These are phyloP conservation scores for Apistogramma diplotaenia DNA, from an alignment of 2,113 vertebrate species.

Conservation along the genomic window DNA sequence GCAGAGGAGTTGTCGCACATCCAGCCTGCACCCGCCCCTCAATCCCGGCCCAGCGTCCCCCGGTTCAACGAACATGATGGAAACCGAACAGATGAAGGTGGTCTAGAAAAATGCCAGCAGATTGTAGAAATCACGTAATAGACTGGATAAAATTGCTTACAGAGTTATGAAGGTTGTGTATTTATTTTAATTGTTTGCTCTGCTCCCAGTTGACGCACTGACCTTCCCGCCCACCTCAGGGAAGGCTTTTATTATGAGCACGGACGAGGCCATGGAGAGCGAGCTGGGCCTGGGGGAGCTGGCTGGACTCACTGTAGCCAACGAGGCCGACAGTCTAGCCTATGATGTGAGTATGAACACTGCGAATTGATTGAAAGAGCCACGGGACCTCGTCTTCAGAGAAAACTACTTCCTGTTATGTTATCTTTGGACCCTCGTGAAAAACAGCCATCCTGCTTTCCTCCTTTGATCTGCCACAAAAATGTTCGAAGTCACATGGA, in stretches of 20 bases:
- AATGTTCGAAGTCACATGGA: not conserved
- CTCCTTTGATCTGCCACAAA: not conserved
- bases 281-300: conserved; percentile 95
- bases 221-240: conserved; percentile 95
- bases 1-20: conserved; percentile 92
- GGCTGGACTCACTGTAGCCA: conserved; percentile 96
- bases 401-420: not conserved
- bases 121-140: not conserved
- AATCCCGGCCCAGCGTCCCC: conserved; percentile 85
- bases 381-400: not conserved
- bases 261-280: conserved; percentile 92
- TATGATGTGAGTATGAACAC: conserved; percentile 87
- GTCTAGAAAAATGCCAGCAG: not conserved
- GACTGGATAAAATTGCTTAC: not conserved
- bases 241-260: conserved; percentile 95
- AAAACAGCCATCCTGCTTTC: not conserved
- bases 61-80: conserved; percentile 90
- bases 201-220: conserved; percentile 87
- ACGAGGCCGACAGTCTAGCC: conserved; percentile 91
- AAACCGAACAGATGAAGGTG: conserved; percentile 92
- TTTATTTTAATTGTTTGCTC: conserved; percentile 2
- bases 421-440: not conserved
- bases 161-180: not conserved
- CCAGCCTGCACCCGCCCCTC: conserved; percentile 88
- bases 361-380: not conserved